Evolutionary conservation across 2,113 vertebrate species (phyloP).

Genomic region (Alethe castanea): DNA sequence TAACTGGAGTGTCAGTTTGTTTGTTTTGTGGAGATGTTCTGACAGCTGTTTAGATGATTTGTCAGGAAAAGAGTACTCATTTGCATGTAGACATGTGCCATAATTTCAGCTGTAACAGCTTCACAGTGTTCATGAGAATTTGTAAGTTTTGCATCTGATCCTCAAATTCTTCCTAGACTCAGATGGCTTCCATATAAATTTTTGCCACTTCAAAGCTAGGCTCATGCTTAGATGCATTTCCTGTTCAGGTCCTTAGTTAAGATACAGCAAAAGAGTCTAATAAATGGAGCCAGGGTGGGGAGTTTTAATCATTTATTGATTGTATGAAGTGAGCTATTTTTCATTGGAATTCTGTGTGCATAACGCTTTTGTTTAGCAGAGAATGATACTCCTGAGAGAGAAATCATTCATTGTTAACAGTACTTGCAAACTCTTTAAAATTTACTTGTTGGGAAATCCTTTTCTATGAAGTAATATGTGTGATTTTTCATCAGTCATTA

Average conservation of each 20-base stretch:
- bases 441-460: not conserved
- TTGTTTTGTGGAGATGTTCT: not conserved
- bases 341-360: not conserved
- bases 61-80: not conserved
- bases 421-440: not conserved
- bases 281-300: not conserved
- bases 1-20: not conserved
- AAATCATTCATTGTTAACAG: not conserved
- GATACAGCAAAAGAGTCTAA: not conserved
- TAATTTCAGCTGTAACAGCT: not conserved
- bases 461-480: not conserved
- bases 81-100: not conserved
- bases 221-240: not conserved
- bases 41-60: not conserved
- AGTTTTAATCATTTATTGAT: conserved; percentile 27
- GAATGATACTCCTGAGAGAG: not conserved
- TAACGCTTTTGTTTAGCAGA: not conserved
- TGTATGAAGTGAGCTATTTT: not conserved
- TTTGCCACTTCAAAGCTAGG: not conserved
- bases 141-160: not conserved
- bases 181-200: not conserved
- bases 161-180: not conserved
- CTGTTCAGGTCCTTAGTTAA: not conserved
- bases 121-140: not conserved
- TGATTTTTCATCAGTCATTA: not conserved